A percentile compares a stretch with the other conserved stretches of the same genome.
These are phyloP conservation scores for Epinotia demarniana DNA, from an alignment of 2,888 invertebrate genomes.

Conservation along the genomic window DNA sequence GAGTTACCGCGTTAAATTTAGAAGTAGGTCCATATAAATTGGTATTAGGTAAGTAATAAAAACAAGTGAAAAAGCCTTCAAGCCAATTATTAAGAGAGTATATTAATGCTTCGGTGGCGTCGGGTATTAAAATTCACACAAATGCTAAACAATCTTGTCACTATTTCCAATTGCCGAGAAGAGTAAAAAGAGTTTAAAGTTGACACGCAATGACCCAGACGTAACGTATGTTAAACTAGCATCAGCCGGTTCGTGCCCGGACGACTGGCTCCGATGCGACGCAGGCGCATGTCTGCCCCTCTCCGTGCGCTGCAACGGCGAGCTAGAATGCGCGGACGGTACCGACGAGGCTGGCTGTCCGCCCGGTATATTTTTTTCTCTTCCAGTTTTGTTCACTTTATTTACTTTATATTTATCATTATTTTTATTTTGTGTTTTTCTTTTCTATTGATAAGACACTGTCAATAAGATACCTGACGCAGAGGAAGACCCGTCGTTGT, in stretches of 20 bases:
- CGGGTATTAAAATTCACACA: neutral
- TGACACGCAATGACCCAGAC: neutral
- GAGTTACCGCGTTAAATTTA: too few species aligned
- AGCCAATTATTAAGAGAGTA: too few species aligned
- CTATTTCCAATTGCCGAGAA: too few species aligned
- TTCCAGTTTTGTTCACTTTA: conserved; percentile 50
- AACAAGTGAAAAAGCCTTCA: too few species aligned
- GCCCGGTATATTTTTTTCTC: conserved; percentile 40
- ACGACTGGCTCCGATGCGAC: conserved; percentile 75
- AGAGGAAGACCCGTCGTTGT: neutral
- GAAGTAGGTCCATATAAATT: too few species aligned
- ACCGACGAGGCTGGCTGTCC: conserved; percentile 68
- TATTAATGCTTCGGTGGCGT: too few species aligned
- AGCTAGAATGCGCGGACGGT: conserved; percentile 76
- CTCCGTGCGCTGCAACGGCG: conserved; percentile 73
- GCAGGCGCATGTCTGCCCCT: conserved; percentile 81
- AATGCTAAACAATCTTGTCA: neutral
- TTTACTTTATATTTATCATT: conserved; percentile 41
- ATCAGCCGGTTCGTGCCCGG: conserved; percentile 55
- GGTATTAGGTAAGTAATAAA: too few species aligned
- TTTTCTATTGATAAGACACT: conserved; percentile 41
- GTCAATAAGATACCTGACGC: conserved; percentile 3
- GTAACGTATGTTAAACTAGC: conserved; percentile 46
- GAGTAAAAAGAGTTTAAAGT: neutral
- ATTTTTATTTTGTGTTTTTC: conserved; percentile 44